These are phyloP conservation scores for Cancer borealis DNA, from an alignment of 2,888 invertebrate genomes.

Conservation along the genomic window DNA sequence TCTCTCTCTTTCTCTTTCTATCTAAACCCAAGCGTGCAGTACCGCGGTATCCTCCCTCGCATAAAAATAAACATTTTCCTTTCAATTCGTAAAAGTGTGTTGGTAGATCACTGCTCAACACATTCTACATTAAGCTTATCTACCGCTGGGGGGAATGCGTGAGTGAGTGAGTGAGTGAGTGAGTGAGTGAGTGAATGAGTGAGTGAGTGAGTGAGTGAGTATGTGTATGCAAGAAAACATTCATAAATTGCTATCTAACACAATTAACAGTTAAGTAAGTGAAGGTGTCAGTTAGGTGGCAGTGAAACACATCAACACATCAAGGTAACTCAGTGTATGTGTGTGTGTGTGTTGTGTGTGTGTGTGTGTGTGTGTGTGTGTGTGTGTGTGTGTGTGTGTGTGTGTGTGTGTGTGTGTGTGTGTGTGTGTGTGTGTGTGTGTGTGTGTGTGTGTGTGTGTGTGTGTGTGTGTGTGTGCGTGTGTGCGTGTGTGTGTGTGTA, in stretches of 20 bases:
- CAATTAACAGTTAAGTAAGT: neutral
- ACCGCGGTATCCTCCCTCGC: neutral
- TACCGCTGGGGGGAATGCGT: neutral
- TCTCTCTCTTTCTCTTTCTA: slow-evolving; percentile 21
- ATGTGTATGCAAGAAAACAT: neutral
- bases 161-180: neutral
- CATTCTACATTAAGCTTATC: neutral
- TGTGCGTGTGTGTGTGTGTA: too few relatives aligned
- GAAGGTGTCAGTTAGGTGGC: neutral
- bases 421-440: too few relatives aligned
- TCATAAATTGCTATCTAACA: neutral
- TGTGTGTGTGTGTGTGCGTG: neutral
- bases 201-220: too few relatives aligned
- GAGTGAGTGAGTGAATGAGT: neutral
- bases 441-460: too few relatives aligned
- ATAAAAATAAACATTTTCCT: neutral
- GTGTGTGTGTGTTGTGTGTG: neutral
- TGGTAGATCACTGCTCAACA: neutral
- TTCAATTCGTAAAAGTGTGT: neutral
- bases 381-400: neutral
- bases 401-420: too few relatives aligned
- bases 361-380: too few relatives aligned
- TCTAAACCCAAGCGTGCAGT: neutral
- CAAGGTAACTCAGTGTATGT: neutral
- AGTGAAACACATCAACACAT: neutral